Conservation (phyloP, 2,113 vertebrate species). For the Heterochromis multidens region DNA sequence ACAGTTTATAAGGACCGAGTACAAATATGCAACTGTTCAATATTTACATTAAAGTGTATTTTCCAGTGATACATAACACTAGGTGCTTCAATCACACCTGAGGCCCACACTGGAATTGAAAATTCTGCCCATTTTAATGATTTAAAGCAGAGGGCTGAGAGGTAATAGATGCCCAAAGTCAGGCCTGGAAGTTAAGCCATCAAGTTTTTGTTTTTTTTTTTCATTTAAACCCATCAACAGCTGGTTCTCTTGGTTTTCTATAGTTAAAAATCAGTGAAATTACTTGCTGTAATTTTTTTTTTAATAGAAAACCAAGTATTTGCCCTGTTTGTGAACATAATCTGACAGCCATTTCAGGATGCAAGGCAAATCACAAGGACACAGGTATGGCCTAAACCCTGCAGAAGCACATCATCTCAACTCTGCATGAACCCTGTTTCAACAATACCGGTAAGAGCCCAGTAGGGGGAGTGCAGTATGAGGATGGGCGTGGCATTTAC, state of each 20-base stretch:
- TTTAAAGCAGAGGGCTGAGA: not conserved
- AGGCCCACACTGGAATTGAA: not conserved
- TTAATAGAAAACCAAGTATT: not conserved
- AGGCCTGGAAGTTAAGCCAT: not conserved
- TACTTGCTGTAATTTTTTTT: not conserved
- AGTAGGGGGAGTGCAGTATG: conserved; percentile 23
- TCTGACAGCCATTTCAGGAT: too few species aligned
- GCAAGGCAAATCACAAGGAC: not conserved
- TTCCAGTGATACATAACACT: not conserved
- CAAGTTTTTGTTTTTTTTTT: not conserved
- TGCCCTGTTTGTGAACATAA: not conserved
- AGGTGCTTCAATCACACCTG: not conserved
- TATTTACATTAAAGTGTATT: not conserved
- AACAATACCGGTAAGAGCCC: conserved; percentile 24
- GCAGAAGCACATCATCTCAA: not conserved
- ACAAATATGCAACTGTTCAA: not conserved
- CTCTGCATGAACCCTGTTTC: conserved; percentile 24
- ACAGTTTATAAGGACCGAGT: not conserved
- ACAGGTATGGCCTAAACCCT: not conserved
- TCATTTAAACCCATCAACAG: not conserved
- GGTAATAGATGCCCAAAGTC: not conserved
- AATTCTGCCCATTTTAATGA: not conserved
- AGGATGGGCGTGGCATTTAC: conserved; percentile 62
- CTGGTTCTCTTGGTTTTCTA: not conserved
- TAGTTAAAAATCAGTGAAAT: not conserved